Evolutionary conservation across 2,797 vertebrate species (phyloP), one percentile per base, ranked within the genome.

Genomic region (Syndactyla subalaris): DNA sequence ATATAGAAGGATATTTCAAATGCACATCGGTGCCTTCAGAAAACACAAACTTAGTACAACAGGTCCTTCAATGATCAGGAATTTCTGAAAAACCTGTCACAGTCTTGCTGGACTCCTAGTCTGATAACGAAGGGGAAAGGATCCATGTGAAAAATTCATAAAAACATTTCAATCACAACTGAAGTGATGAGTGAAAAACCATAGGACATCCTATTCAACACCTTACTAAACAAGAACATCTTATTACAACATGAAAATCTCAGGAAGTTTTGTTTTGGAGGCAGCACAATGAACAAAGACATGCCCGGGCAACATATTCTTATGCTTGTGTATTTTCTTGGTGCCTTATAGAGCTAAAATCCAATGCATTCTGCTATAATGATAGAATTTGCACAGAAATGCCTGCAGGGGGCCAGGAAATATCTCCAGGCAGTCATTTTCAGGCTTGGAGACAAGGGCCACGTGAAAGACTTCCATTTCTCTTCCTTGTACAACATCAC

Each of bases 1-100:
- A 93, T 32, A 62, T 55, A 95, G 88, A 92, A 95, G 54, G 89
- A 84, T 94, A 93, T 96, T 97, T 97, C 92, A 95, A 76, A 91
- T 66, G 59, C 30, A 80, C 77, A 95, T 94, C 80, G 88, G 45
- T 49, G 45, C 61, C 79, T 92, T 95, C 46, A 94, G 89, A 91
- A 97, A 81, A 55, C 93, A 71, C 41, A 75, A 95, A 93, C 58
- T 85, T 94, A 96, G 32, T 49, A 91, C 71, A 74, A 90, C 41
- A 27, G 17, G 39, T 84, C 66, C 93, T 92, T 82, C 86, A 79
- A 88, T 87, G 52, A 94, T 51, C 72, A 85, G 80, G 85, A 92
- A 89, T 88, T 95, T 95, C 48, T 52, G 21, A 89, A 91, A 95
- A 95, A 70, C n/a, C 26, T 61, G 78, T 68, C 66, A 77, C 36